Evolutionary conservation across 2,888 invertebrate species (phyloP), one percentile per base, ranked within the genome.

Genomic region (Drosophila nr. perissopoda): DNA sequence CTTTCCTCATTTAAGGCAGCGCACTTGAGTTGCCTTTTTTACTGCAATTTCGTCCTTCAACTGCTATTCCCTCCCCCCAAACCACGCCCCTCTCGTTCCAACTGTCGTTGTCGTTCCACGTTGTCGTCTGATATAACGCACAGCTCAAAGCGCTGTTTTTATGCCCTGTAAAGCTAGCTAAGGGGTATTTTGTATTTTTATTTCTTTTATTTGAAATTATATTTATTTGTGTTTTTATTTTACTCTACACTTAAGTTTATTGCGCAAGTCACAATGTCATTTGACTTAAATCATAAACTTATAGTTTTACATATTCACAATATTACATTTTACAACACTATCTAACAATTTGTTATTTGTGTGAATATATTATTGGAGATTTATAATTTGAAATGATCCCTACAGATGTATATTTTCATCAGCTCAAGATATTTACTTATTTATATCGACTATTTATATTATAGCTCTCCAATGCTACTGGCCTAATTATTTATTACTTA

Each of bases 1-100:
- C 89, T 87, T 87, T 90, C 90, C 87, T 88, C 90, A 87, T 87
- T 87, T 87, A 84, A 89, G 89, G 78, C 73, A 71, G 76, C 86
- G 90, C 90, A 89, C 90, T 87, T 89, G 71, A 89, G 76, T 81
- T 87, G 90, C 81, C 90, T 80, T 87, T 87, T 87, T 86, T 87
- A 89, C 88, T 88, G 90, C 89, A 90, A 88, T 90, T 88, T 79
- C 56, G 78, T 81, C 76, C 84, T 74, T 81, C 76, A 73, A 66
- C 82, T 58, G 60, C 54, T 61, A 40, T 57, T 51, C 54, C 60
- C 38, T 62, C 49, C 25, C 49, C 49, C 49, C 57, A 29, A 31
- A 58, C 66, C 60, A 61, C 51, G 65, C 69, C 48, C 57, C 42
- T 25, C 10, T 53, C 51, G 29, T 48, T 56, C 38, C 27, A 27